These are phyloP conservation scores for Notospermus geniculatus DNA, from an alignment of 1,140 invertebrate genomes.

Conservation along the genomic window DNA sequence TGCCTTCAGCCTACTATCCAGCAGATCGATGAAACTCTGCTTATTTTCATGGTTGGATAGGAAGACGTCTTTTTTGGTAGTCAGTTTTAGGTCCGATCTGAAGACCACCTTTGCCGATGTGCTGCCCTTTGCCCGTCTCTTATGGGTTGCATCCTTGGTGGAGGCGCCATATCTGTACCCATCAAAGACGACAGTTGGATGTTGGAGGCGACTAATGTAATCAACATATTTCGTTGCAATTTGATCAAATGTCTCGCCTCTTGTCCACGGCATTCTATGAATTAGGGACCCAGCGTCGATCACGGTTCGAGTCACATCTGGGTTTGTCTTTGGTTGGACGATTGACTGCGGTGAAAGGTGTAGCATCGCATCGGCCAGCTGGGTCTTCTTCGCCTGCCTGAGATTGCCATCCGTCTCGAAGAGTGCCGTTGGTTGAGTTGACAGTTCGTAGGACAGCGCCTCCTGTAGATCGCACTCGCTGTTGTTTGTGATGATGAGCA, in stretches of 20 bases:
- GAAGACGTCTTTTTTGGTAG: too few relatives aligned
- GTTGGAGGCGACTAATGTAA: neutral
- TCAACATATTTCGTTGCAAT: conserved; percentile 6
- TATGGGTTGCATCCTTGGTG: too few relatives aligned
- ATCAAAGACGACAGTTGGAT: conserved; percentile 6
- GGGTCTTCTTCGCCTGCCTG: conserved; percentile 18
- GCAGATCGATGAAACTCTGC: too few relatives aligned
- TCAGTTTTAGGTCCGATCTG: too few relatives aligned
- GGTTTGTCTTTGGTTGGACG: neutral
- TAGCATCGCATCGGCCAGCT: conserved; percentile 24
- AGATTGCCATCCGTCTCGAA: conserved; percentile 23
- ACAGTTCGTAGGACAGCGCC: conserved; percentile 22
- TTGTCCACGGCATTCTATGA: conserved; percentile 13
- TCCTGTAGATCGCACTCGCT: conserved; percentile 1
- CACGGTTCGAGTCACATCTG: conserved; percentile 2
- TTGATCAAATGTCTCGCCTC: conserved; percentile 10
- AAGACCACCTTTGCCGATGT: too few relatives aligned
- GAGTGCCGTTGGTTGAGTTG: conserved; percentile 17
- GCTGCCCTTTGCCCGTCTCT: too few relatives aligned
- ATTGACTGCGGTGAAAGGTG: neutral
- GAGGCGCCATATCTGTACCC: too few relatives aligned
- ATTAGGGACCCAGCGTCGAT: conserved; percentile 26
- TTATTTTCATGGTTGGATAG: too few relatives aligned
- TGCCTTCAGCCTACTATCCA: too few relatives aligned
- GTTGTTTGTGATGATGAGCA: conserved; percentile 12